A percentile compares a stretch with the other conserved stretches of the same genome.
Evolutionary conservation across 2,113 vertebrate genomes (phyloP).

Genomic region (Columba janthina): DNA sequence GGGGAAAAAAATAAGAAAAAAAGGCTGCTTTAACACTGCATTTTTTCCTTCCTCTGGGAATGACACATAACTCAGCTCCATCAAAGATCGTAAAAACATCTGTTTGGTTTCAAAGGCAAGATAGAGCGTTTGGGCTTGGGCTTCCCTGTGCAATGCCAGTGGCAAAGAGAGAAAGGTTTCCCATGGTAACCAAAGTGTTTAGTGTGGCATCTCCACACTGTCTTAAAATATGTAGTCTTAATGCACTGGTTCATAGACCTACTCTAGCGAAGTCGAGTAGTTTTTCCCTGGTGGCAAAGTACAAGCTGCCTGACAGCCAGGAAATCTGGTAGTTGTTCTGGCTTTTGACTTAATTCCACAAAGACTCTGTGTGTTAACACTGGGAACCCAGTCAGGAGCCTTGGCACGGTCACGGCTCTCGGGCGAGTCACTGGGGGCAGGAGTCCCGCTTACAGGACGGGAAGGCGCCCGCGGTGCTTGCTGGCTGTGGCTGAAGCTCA

Average conservation of each 20-base stretch:
- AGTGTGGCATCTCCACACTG: conserved; percentile 10
- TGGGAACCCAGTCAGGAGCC: neutral
- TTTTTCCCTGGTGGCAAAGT: conserved; percentile 24
- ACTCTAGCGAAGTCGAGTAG: conserved; percentile 1
- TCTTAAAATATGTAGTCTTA: conserved; percentile 2
- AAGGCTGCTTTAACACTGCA: neutral
- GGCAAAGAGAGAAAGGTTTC: conserved; percentile 56
- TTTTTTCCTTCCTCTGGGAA: conserved; percentile 28
- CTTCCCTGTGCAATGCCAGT: neutral
- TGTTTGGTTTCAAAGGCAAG: conserved; percentile 56
- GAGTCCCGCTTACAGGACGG: neutral
- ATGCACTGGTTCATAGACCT: conserved; percentile 18
- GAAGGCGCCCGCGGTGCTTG: neutral
- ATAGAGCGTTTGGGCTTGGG: neutral
- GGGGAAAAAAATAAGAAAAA: neutral
- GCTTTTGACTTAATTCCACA: conserved; percentile 14
- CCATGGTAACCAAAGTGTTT: conserved; percentile 38
- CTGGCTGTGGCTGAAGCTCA: neutral
- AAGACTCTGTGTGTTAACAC: neutral
- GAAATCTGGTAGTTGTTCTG: neutral
- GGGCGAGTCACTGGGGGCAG: neutral
- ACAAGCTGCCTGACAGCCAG: conserved; percentile 13
- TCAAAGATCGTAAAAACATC: conserved; percentile 50
- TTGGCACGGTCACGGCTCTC: neutral
- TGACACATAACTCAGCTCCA: neutral